Conservation (phyloP, 2,797 vertebrate species). For the Thalassophryne amazonica region DNA sequence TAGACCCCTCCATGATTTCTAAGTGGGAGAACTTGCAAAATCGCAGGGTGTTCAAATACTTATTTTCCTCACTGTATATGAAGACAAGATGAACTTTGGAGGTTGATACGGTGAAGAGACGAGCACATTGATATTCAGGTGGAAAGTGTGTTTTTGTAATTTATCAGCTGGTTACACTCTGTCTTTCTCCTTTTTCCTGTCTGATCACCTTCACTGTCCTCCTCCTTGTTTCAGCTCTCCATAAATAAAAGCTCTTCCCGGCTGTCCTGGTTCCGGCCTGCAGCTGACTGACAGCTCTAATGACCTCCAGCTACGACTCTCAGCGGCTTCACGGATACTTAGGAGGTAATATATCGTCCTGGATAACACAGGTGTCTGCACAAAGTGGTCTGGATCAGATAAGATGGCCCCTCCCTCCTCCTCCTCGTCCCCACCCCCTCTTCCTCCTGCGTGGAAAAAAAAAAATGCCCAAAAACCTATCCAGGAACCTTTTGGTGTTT, state of each 20-base stretch:
- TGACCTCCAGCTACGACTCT: conserved; percentile 42
- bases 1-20: too few species aligned
- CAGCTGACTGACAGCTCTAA: conserved; percentile 50
- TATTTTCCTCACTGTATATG: too few species aligned
- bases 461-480: too few species aligned
- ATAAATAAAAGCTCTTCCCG: conserved; percentile 40
- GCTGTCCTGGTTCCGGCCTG: conserved; percentile 51
- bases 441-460: neutral
- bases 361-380: conserved; percentile 73
- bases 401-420: conserved; percentile 49
- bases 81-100: too few species aligned
- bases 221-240: conserved; percentile 11
- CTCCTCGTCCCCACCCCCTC: conserved; percentile 21
- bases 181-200: neutral
- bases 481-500: neutral
- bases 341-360: conserved; percentile 68
- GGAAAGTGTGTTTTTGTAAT: too few species aligned
- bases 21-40: too few species aligned
- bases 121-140: too few species aligned
- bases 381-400: conserved; percentile 79
- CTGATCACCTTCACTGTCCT: conserved; percentile 3
- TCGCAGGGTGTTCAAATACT: too few species aligned
- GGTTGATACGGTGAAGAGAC: too few species aligned
- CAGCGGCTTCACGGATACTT: conserved; percentile 56
- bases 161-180: neutral